Base-by-base conservation (phyloP, 2,888 invertebrate species). In the Lochmaea crataegi region DNA sequence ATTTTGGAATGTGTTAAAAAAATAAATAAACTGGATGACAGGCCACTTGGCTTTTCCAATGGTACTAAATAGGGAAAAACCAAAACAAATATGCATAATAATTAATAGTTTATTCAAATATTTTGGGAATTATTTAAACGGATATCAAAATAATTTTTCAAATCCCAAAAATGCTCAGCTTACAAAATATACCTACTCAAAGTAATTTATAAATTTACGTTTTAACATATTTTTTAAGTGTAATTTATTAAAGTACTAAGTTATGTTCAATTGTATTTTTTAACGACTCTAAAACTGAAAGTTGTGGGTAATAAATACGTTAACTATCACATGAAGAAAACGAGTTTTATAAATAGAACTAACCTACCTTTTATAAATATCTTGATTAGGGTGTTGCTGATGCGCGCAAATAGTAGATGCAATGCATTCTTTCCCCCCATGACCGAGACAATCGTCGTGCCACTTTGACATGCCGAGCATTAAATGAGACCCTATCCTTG, bases 371-470 rank as follows among this genome's bases (percentile, higher is more conserved):
- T 83, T 84, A 76, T 82, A 81, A 61, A 82, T 77, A 75, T 82
- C 79, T 63, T 82, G 81, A 70, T 79, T 75, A 73, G 76, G 73
- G 77, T 81, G 78, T 76, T 80, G 77, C 77, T 78, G 74, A 75
- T 81, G 77, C 75, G 81, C 74, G 82, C 80, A 75, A 80, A 81
- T 76, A 76, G 80, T 70, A 80, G 81, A 77, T n/a, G n/a, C n/a
- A n/a, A n/a, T n/a, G n/a, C n/a, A n/a, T n/a, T n/a, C n/a, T 80
- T 68, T 84, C 73, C 84, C 84, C 80, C 85, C 85, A 75, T 83
- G 82, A 76, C 83, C 82, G 70, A 84, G 82, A 79, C 82, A 85
- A 69, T 83, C 83, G 79, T 85, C 84, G 78, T 84, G 85, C 85
- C 85, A 85, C 82, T 84, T 85, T 82, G 84, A 83, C 81, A 85